Evolutionary conservation across 2,113 vertebrate species (phyloP), one percentile per base, ranked within the genome.

Genomic region (Myrmecobius fasciatus): DNA sequence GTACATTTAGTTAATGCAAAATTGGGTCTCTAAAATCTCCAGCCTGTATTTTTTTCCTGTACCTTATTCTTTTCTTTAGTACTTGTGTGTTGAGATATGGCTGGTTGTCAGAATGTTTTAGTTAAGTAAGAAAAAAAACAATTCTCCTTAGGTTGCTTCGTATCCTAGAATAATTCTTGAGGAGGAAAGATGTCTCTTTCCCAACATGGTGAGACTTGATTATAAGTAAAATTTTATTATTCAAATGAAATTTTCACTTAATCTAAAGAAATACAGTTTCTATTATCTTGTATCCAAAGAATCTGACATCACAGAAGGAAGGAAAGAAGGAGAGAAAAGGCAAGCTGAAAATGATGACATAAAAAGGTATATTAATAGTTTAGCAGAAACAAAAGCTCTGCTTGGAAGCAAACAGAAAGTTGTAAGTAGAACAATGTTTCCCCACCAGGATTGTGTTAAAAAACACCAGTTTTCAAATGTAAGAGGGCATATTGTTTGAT

Each of bases 401-500:
- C 90, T 14, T 24, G 75, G 9, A 92, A 51, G 67, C 6, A 83
- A 83, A 43, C n/a, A 24, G 53, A 93, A 92, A 90, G 5, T 90
- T 10, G 53, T 10, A 26, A 48, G 88, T 54, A 93, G 26, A 26
- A 7, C n/a, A 48, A 36, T 93, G 48, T 95, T 92, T 94, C 88
- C 22, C 11, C 0, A 92, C 24, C 8, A 92, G 0, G 26, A 48
- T 36, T 93, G 25, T 10, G 43, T 49, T 93, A 92, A 95, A 60
- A 60, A 47, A 14, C 47, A 92, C n/a, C 0, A 1, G 89, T 92
- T 54, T 11, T 49, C 95, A 92, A 93, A 4, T 48, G 31, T 60
- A 94, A 53, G 88, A 95, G 90, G 89, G 8, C 14, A 36, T 83
- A 36, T 88, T 46, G 53, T 95, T 96, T 83, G 43, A 89, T 91